These are phyloP conservation scores for Plodia interpunctella DNA, from an alignment of 1,140 invertebrate genomes.

Conservation along the genomic window DNA sequence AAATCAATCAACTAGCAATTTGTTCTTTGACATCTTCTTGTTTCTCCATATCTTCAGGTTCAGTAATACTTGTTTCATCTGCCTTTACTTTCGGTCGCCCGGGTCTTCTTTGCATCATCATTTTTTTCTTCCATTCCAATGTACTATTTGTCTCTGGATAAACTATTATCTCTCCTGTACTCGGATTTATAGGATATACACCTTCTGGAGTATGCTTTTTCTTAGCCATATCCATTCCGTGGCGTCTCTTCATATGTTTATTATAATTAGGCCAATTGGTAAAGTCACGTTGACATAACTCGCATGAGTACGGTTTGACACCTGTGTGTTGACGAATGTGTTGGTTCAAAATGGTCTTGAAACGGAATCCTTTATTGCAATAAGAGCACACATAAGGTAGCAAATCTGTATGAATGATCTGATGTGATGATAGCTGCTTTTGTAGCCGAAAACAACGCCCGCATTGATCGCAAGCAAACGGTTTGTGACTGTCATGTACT, in stretches of 20 bases:
- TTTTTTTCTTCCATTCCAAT: constrained; percentile 54
- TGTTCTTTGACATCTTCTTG: background rate
- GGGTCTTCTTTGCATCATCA: constrained; percentile 44
- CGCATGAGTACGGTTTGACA: constrained; percentile 78
- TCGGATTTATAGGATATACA: constrained; percentile 52
- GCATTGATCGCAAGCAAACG: constrained; percentile 86
- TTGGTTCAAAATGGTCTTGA: constrained; percentile 82
- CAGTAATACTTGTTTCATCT: background rate
- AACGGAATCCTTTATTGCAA: constrained; percentile 84
- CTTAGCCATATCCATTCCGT: constrained; percentile 74
- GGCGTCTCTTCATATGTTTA: constrained; percentile 85
- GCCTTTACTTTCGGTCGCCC: constrained; percentile 1
- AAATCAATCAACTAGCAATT: background rate
- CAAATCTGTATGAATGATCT: constrained; percentile 88
- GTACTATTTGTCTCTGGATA: constrained; percentile 40
- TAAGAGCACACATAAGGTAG: constrained; percentile 87
- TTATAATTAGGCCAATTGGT: constrained; percentile 88
- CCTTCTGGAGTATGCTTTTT: constrained; percentile 62
- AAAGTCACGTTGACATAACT: constrained; percentile 82
- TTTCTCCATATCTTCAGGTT: background rate
- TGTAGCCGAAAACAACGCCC: constrained; percentile 82
- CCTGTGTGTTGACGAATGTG: constrained; percentile 83
- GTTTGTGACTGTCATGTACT: constrained; percentile 84
- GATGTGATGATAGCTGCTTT: constrained; percentile 52
- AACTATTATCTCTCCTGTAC: constrained; percentile 47